Percentiles rank a stretch among this genome's conserved stretches.
phyloP scores from a whole-genome alignment of 1,140 invertebrate species.

The Zaprionus lachaisei region DNA sequence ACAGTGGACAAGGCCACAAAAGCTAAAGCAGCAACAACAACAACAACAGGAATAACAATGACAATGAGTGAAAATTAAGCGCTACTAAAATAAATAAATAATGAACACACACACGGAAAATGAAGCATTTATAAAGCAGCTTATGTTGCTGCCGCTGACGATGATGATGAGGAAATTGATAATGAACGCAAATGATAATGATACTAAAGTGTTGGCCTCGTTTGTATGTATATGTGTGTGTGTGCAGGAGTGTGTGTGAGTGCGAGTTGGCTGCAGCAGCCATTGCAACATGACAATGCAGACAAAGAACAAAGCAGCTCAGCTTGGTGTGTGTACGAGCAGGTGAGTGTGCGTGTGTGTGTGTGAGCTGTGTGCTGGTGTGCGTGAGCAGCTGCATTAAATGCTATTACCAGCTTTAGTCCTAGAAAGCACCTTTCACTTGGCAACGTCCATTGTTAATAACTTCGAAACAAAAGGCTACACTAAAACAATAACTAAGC shows the following conservation, averaged over 20 bases:
- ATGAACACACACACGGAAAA: constrained; percentile 58
- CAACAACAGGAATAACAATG: constrained; percentile 5
- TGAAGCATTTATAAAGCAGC: constrained; percentile 72
- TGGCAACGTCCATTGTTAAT: constrained; percentile 76
- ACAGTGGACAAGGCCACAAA: constrained; percentile 3
- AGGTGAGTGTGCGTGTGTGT: constrained; percentile 21
- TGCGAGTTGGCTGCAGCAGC: constrained; percentile 21
- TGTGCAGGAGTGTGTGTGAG: background rate
- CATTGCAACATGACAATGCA: constrained; percentile 54
- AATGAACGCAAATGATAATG: constrained; percentile 13
- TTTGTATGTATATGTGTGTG: constrained; percentile 17
- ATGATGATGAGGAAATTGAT: constrained; percentile 17
- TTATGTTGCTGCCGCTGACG: constrained; percentile 37
- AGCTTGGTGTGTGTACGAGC: constrained; percentile 28
- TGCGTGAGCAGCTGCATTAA: constrained; percentile 73
- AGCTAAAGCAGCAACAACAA: constrained; percentile 10
- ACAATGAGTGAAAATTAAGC: constrained; percentile 64
- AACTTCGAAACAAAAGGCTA: constrained; percentile 76
- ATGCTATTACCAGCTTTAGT: constrained; percentile 65
- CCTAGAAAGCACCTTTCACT: constrained; percentile 57
- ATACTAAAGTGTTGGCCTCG: constrained; percentile 36
- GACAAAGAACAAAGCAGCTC: constrained; percentile 65
- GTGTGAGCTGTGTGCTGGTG: constrained; percentile 46
- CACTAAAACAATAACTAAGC: constrained; percentile 83
- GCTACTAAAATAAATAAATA: constrained; percentile 73